Evolutionary conservation across 2,113 vertebrate genomes (phyloP).

Genomic region (Caracal caracal): DNA sequence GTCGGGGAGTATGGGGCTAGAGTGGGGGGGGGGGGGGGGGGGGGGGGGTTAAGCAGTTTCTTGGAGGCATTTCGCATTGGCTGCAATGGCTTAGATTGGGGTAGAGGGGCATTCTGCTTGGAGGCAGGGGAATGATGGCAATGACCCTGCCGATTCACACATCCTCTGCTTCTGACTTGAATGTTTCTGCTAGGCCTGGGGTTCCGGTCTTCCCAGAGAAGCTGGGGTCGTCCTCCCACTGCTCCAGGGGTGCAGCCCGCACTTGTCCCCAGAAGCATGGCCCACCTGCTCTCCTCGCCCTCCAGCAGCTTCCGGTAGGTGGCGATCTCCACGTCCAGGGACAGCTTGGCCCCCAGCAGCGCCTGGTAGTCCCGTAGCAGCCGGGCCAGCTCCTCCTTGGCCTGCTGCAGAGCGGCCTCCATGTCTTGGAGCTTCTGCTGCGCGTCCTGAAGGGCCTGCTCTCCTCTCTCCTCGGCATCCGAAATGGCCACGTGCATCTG

Average conservation of each 20-base stretch:
- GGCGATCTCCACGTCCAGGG: slow-evolving; percentile 95
- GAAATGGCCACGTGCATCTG: slow-evolving; percentile 89
- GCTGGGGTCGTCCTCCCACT: neutral
- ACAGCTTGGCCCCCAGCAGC: slow-evolving; percentile 94
- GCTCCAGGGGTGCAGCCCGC: neutral
- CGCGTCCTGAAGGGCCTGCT: slow-evolving; percentile 92
- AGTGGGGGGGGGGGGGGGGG: too few relatives aligned
- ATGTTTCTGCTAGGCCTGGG: neutral
- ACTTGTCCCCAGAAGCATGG: fast-evolving
- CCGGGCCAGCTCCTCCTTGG: slow-evolving; percentile 93
- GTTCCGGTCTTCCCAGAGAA: neutral
- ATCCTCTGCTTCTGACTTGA: neutral
- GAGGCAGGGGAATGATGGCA: neutral
- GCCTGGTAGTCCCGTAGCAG: slow-evolving; percentile 95
- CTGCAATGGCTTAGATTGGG: neutral
- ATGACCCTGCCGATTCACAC: neutral
- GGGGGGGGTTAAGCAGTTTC: neutral
- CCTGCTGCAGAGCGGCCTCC: slow-evolving; percentile 91
- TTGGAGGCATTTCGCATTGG: neutral
- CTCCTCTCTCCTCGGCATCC: slow-evolving; percentile 94
- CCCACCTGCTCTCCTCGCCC: slow-evolving; percentile 94
- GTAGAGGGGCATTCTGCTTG: neutral
- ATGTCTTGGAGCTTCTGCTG: slow-evolving; percentile 88
- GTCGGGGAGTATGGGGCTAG: too few relatives aligned
- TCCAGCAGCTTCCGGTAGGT: slow-evolving; percentile 96